phyloP scores from a whole-genome alignment of 2,113 vertebrate genomes.

The Phrynocephalus versicolor region DNA sequence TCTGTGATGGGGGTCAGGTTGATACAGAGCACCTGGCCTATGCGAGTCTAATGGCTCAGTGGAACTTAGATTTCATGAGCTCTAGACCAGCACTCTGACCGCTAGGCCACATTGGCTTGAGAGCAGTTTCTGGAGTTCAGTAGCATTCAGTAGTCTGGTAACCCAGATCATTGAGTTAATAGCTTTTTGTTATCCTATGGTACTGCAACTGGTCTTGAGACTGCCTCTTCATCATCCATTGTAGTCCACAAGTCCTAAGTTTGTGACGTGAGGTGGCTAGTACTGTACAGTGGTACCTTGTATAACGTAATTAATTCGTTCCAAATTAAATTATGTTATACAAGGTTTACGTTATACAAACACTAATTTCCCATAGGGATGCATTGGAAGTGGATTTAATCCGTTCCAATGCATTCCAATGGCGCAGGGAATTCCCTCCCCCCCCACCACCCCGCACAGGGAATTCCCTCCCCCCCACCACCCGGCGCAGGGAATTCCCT shows the following conservation, averaged over 20 bases:
- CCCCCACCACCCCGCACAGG: too few species aligned
- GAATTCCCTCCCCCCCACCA: too few species aligned
- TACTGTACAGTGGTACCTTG: too few species aligned
- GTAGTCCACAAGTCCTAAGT: neutral
- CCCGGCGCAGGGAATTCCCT: too few species aligned
- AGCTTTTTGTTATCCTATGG: neutral
- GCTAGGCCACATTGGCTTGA: neutral
- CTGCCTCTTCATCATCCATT: neutral
- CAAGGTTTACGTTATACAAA: too few species aligned
- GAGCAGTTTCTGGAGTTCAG: neutral
- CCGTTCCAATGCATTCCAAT: too few species aligned
- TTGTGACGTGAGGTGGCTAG: neutral
- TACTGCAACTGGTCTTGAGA: too few species aligned
- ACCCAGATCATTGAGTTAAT: neutral
- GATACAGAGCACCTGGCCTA: neutral
- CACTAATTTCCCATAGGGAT: too few species aligned
- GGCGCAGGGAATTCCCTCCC: too few species aligned
- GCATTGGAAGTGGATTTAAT: too few species aligned
- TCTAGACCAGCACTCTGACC: neutral
- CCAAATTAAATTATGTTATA: too few species aligned
- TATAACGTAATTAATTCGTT: too few species aligned
- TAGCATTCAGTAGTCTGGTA: neutral
- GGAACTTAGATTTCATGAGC: neutral
- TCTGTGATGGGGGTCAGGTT: neutral
- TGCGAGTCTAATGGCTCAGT: neutral